Conservation (phyloP, 2,113 vertebrate species). For the Mesembrinibis cayennensis region DNA sequence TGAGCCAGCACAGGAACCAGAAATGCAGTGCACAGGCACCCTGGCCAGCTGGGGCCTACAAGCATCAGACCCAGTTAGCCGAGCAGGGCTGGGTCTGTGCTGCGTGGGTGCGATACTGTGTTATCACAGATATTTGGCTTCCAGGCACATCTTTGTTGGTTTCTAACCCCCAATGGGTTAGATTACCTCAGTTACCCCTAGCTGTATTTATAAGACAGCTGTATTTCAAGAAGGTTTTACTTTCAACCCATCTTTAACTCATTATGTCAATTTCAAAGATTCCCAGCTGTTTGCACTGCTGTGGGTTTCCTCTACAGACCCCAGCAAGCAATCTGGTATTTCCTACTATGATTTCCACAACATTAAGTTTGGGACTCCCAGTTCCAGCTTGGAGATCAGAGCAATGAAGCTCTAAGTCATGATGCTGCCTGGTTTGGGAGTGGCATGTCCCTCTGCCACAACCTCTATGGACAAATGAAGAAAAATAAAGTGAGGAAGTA, state of each 20-base stretch:
- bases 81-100: neutral
- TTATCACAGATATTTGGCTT: neutral
- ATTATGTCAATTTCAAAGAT: neutral
- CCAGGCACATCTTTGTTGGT: neutral
- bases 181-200: neutral
- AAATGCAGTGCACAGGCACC: neutral
- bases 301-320: neutral
- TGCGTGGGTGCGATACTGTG: neutral
- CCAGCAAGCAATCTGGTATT: neutral
- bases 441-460: neutral
- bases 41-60: neutral
- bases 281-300: neutral
- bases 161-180: neutral
- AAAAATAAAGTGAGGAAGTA: neutral
- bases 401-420: neutral
- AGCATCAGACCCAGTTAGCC: neutral
- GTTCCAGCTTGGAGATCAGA: neutral
- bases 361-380: neutral
- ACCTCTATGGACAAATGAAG: neutral
- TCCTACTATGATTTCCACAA: neutral
- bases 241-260: neutral
- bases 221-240: neutral
- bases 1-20: neutral
- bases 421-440: neutral
- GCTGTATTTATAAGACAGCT: no score